Base-by-base conservation (phyloP, 2,797 vertebrate species). In the Lithobates sylvaticus region DNA sequence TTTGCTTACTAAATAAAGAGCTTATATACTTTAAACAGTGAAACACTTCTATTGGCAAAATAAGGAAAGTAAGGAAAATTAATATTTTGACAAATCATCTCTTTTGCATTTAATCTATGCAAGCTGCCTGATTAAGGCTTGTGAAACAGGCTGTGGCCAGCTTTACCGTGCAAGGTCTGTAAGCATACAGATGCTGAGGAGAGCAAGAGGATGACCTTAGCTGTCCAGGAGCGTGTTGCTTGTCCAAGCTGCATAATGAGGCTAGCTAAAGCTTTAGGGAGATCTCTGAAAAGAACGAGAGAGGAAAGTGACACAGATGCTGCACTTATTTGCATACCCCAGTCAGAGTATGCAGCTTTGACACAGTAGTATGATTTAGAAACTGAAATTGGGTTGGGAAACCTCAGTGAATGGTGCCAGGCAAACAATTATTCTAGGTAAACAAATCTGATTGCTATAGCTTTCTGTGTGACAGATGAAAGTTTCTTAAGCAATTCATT, bases 371-470 rank as follows among this genome's bases (percentile, higher is more conserved):
- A 87, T 82, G 75, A 87, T 87, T 78, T 73, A 87, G 75, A 78
- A 87, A 67, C 54, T 47, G 80, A 79, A 78, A 83, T 87, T 78
- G 69, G 69, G 58, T 87, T 84, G 76, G 81, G 81, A 78, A 75
- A 65, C 76, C 76, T 73, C 76, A 84, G 58, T 83, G 32, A 83
- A 44, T 65, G n/a, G 74, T 79, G 76, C 54, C 81, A 83, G 75
- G 68, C 47, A 87, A 86, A 87, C 80, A 87, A 87, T 78, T 84
- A 79, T 42, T 74, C 36, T 54, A 73, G 54, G 75, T 65, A 87
- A 87, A 86, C 74, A 81, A 67, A 78, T 83, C 73, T 87, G 64
- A 87, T 87, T 83, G 74, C 69, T 73, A 78, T 42, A 87, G 80
- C 65, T 83, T 83, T 87, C 68, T 72, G 75, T 83, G 15, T 54